phyloP scores from a whole-genome alignment of 37 sponge, comb jelly and placozoan species.

The Chondrosia reniformis region DNA sequence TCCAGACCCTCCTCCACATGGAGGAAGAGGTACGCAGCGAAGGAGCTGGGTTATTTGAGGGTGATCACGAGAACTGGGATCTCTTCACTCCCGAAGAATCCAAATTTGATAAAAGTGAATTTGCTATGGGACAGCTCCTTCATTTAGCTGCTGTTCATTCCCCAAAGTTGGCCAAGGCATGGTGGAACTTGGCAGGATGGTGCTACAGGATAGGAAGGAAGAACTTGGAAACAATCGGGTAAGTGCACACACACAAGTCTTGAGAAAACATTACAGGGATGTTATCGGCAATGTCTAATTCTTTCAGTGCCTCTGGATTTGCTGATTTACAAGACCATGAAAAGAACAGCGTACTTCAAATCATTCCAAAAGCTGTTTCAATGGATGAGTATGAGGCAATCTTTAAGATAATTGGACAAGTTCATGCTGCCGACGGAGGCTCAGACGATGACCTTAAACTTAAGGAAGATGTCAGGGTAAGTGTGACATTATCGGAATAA shows the following conservation, averaged over 20 bases:
- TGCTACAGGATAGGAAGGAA: slow-evolving; percentile 85
- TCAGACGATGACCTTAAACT: slow-evolving; percentile 62
- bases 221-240: slow-evolving; percentile 81
- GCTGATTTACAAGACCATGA: slow-evolving; percentile 70
- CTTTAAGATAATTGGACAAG: slow-evolving; percentile 68
- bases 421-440: slow-evolving; percentile 60
- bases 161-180: slow-evolving; percentile 83
- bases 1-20: slow-evolving; percentile 31
- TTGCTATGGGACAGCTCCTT: slow-evolving; percentile 73
- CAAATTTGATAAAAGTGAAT: slow-evolving; percentile 71
- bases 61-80: slow-evolving; percentile 28
- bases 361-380: slow-evolving; percentile 22
- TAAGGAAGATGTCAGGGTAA: slow-evolving; percentile 53
- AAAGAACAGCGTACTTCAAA: slow-evolving; percentile 36
- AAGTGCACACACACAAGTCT: not conserved
- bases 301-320: slow-evolving; percentile 55
- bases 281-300: not conserved
- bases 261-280: too few relatives aligned
- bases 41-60: slow-evolving; percentile 50
- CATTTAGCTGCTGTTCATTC: slow-evolving; percentile 73
- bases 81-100: slow-evolving; percentile 74
- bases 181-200: slow-evolving; percentile 89
- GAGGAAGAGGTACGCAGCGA: slow-evolving; percentile 51
- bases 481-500: not conserved
- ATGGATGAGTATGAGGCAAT: slow-evolving; percentile 47